Evolutionary conservation across 2,113 vertebrate genomes (phyloP), one percentile per base, ranked within the genome.

Genomic region (Zosterops pallidus): DNA sequence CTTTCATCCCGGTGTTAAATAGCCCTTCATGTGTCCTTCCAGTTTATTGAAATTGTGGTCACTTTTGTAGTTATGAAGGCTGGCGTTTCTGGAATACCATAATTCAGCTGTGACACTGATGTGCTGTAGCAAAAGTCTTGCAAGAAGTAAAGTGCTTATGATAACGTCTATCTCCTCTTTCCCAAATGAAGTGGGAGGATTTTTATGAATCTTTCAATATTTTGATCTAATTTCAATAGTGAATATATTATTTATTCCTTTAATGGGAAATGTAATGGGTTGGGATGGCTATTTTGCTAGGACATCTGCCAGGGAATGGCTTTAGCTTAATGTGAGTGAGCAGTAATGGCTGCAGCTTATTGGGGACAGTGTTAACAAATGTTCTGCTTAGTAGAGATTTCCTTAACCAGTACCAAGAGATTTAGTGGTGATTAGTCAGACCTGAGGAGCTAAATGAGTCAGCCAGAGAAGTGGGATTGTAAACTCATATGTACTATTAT

Each of bases 201-300:
- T 92, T 92, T 67, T 83, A 93, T 85, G 63, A 78, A 63, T 92
- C 71, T 93, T 95, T 57, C 59, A 83, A 57, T 93, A 93, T 94
- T 93, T 94, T 92, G 75, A 85, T 91, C 75, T 85, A n/a, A 86
- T 95, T 93, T 96, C 68, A 80, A 44, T 85, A 77, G 33, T 1
- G 44, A 59, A 67, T 80, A 39, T 57, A 86, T 91, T 87, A 74
- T 86, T 92, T 94, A 67, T 93, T 77, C 75, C 52, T 90, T 86
- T 92, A 93, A 94, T 93, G 88, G 90, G 39, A 74, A 70, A 25
- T 70, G 52, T 80, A 93, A 83, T 67, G 75, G 41, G 50, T 81
- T 86, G 71, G 82, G 82, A 88, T 77, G 85, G 75, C 60, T 85
- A 0, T 91, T 93, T 94, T 59, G 83, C 68, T 41, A 85, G 87